Base-by-base conservation (phyloP, 2,113 vertebrate species). In the Ciconia boyciana region DNA sequence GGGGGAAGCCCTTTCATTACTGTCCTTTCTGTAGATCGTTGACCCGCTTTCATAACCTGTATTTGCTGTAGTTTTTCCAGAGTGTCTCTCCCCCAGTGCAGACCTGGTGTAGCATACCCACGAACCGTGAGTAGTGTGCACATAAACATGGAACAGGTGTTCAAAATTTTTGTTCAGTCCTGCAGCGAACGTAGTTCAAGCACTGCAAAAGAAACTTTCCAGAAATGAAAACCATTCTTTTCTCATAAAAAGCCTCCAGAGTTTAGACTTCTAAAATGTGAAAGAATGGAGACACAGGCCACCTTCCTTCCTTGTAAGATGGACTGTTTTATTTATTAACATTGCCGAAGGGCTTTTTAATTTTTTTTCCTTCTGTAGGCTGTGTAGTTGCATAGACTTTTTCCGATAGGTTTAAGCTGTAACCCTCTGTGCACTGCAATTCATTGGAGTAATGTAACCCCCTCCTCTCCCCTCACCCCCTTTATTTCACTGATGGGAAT, bases 241-340 rank as follows among this genome's bases (percentile, higher is more conserved):
- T 79, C 88, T 87, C 85, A 93, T 74, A 70, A 81, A 94, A 92
- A 91, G 68, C 93, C 87, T 97, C 91, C 95, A 96, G 85, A 83
- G 88, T 94, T 97, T 93, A 86, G 94, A 96, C 95, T 94, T 77
- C 81, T 78, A 58, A 60, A 54, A 49, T 24, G 94, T 92, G 94
- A 65, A 60, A 89, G 96, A 94, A 95, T 29, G 74, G 97, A 96
- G 91, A 95, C 90, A 89, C 87, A 96, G 97, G 98, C 98, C 98
- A 98, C 98, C 98, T 98, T 98, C 98, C 98, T 98, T 98, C 97
- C 94, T 97, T 96, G 97, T 97, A 20, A 91, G 98, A 98, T 96
- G 97, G 96, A 96, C 93, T 87, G 92, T 95, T 97, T 97, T 97
- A 98, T 97, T 98, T 90, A 93, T 98, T 95, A 94, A 91, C 96